These are phyloP conservation scores for Uromys caudimaculatus DNA, from an alignment of 2,797 vertebrate species.

Conservation along the genomic window DNA sequence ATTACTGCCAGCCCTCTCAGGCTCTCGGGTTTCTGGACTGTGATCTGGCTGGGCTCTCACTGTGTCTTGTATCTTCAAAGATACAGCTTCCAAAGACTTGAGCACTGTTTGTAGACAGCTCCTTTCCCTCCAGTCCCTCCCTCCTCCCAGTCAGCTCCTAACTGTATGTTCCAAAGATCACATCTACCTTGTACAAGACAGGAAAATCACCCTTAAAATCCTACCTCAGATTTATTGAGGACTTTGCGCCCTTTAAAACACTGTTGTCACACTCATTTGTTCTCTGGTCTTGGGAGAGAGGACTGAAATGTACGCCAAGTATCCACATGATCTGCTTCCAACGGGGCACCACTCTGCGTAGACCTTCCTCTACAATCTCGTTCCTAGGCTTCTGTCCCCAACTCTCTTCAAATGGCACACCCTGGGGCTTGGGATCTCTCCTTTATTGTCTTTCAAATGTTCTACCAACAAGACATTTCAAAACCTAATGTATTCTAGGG, in stretches of 20 bases:
- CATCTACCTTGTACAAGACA: neutral
- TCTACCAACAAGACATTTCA: neutral
- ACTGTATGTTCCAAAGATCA: neutral
- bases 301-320: neutral
- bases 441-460: neutral
- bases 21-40: neutral
- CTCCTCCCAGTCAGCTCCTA: neutral
- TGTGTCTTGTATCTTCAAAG: slow-evolving; percentile 40
- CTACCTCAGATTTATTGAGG: neutral
- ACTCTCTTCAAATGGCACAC: neutral
- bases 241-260: slow-evolving; percentile 35
- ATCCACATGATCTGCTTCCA: neutral
- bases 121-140: slow-evolving; percentile 7
- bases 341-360: neutral
- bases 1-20: neutral
- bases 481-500: neutral
- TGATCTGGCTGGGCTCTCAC: neutral
- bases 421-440: neutral
- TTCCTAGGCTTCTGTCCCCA: neutral
- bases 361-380: neutral
- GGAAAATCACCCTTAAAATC: neutral
- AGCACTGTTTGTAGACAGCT: neutral
- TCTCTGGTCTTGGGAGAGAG: neutral
- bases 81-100: slow-evolving; percentile 38
- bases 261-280: neutral